phyloP scores from a whole-genome alignment of 2,113 vertebrate species.

The Coregonus clupeaformis region DNA sequence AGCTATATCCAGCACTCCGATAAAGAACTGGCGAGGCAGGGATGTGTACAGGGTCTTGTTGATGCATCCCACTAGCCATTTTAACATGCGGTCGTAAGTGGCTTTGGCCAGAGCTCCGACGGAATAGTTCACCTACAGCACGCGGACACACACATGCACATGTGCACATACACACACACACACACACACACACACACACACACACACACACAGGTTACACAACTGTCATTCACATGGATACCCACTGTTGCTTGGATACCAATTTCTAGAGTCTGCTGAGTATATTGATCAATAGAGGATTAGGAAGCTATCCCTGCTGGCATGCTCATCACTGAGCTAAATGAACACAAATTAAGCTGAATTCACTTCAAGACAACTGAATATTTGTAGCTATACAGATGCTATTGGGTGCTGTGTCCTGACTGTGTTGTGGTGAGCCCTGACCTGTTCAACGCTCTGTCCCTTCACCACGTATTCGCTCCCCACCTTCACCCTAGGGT shows the following conservation, averaged over 20 bases:
- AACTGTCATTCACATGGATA: conserved; percentile 51
- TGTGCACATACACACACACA: conserved; percentile 24
- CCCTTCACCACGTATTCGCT: conserved; percentile 94
- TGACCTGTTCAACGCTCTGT: conserved; percentile 86
- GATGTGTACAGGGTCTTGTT: conserved; percentile 92
- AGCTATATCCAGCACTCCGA: conserved; percentile 93
- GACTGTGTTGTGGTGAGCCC: not conserved
- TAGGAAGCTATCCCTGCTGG: conserved; percentile 6
- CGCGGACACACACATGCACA: not conserved
- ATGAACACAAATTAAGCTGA: not conserved
- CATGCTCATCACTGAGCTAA: not conserved
- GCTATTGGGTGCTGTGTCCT: conserved; percentile 68
- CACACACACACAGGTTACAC: conserved; percentile 20
- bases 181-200: conserved; percentile 28
- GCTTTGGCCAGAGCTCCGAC: conserved; percentile 94
- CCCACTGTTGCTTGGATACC: conserved; percentile 55
- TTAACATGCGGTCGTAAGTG: conserved; percentile 93
- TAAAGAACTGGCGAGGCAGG: conserved; percentile 92
- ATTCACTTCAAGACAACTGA: not conserved
- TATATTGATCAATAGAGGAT: conserved; percentile 18
- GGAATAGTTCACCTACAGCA: conserved; percentile 82
- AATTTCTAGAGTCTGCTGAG: conserved; percentile 25
- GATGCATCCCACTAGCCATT: conserved; percentile 90
- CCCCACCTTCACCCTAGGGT: conserved; percentile 92
- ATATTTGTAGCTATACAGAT: not conserved